Conservation (phyloP, 2,113 vertebrate species). For the Amphilophus citrinellus region DNA sequence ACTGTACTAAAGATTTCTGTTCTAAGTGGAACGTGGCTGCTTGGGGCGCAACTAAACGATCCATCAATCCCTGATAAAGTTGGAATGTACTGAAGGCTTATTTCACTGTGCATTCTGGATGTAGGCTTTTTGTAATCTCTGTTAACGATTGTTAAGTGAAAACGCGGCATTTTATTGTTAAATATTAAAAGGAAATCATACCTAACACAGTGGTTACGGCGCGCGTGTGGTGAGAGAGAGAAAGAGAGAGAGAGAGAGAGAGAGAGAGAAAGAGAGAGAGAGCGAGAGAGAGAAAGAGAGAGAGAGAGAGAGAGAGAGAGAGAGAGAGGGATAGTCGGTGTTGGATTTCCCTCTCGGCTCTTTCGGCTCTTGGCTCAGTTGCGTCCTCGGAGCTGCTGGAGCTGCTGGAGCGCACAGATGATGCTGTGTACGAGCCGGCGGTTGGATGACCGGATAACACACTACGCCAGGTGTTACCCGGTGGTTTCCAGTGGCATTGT, state of each 20-base stretch:
- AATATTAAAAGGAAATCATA: not conserved
- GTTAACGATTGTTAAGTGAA: not conserved
- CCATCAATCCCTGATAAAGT: not conserved
- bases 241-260: not conserved
- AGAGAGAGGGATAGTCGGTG: not conserved
- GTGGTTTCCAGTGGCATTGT: not conserved
- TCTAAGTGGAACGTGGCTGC: not conserved
- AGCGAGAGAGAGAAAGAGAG: not conserved
- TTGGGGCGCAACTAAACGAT: not conserved
- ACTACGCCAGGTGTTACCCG: not conserved
- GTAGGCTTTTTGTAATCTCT: not conserved
- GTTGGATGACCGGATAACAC: not conserved
- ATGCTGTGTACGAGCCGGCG: conserved; percentile 18
- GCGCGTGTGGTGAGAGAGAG: not conserved
- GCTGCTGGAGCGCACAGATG: conserved; percentile 41
- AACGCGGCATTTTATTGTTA: not conserved
- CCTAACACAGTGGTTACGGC: not conserved
- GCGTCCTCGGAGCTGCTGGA: conserved; percentile 30
- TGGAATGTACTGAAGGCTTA: not conserved
- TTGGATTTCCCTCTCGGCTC: conserved; percentile 26
- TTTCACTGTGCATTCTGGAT: not conserved
- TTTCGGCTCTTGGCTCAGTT: conserved; percentile 16
- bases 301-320: not conserved
- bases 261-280: not conserved
- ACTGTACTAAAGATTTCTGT: not conserved